Evolutionary conservation across 2,797 vertebrate genomes (phyloP), one percentile per base, ranked within the genome.

Genomic region (Steatocranus sp.): DNA sequence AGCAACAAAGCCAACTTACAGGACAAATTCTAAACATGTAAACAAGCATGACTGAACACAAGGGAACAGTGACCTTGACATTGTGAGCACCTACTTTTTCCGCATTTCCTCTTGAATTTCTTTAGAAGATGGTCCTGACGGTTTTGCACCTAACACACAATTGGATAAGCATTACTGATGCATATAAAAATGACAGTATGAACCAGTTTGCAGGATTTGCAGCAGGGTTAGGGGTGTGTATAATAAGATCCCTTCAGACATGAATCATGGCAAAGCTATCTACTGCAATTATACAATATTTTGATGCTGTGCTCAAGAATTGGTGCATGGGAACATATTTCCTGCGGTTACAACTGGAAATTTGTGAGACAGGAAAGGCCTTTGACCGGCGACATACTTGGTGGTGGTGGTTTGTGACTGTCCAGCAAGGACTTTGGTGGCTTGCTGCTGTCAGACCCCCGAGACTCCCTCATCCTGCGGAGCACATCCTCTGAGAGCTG

Each of bases 401-500:
- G 25, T 14, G 89, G 81, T 66, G 84, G 78, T 66, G 86, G 41
- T 75, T 88, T 93, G 25, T 63, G 82, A 75, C 54, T 79, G 4
- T 92, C 94, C 30, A 80, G 4, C 7, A 86, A 79, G 43, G 90
- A 9, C 2, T 76, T 20, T 1, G 84, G 56, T 3, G 89, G 41
- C 75, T 94, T 91, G 78, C 27, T 4, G 15, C 53, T 49, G 43
- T 74, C 86, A 79, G 91, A 73, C 46, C 63, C 85, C 15, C 78
- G 86, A 75, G 92, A 32, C 3, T 96, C 94, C 76, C 91, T 93
- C 96, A 97, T 96, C 84, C 96, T 89, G 50, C 85, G 88, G 41
- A 95, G 92, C 68, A 97, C 94, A 79, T 96, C 92, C 5, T 91
- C 92, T 32, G 96, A 96, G 34, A 96, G 93, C 96, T 97, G 90